Conservation (phyloP, 1,140 invertebrate genomes). For the Frieseomelitta varia region DNA sequence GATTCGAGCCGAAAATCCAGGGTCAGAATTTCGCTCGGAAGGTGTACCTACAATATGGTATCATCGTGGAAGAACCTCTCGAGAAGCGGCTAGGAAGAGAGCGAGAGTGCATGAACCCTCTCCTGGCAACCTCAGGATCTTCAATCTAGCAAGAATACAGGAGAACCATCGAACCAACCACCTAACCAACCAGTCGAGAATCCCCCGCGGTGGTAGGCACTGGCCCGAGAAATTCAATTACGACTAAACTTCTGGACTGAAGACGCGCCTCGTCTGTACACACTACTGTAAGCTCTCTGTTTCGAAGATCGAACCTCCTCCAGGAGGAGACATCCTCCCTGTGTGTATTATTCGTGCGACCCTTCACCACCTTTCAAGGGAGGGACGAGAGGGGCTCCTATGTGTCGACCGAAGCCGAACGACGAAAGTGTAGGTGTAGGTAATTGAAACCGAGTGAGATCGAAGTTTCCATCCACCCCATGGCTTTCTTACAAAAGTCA, state of each 20-base stretch:
- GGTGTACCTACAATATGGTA: conserved; percentile 16
- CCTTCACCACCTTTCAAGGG: conserved; percentile 19
- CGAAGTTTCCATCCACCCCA: conserved; percentile 25
- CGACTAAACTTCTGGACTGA: conserved; percentile 79
- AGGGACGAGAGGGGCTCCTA: background rate
- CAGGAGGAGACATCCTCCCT: conserved; percentile 68
- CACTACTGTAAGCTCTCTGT: conserved; percentile 76
- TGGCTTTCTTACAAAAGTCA: too few relatives aligned
- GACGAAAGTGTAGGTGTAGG: conserved; percentile 17
- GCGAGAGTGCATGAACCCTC: conserved; percentile 56
- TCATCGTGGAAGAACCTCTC: conserved; percentile 40
- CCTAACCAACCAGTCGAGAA: conserved; percentile 68
- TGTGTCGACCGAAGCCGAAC: conserved; percentile 1
- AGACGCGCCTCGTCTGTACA: conserved; percentile 72
- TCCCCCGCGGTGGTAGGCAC: conserved; percentile 76
- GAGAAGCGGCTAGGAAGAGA: conserved; percentile 5
- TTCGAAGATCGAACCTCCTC: conserved; percentile 75
- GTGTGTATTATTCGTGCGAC: conserved; percentile 33
- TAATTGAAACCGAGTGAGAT: conserved; percentile 45
- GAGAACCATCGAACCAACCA: conserved; percentile 37
- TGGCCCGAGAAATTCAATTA: conserved; percentile 81
- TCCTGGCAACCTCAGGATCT: conserved; percentile 57
- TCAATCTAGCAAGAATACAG: conserved; percentile 49
- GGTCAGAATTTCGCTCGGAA: background rate
- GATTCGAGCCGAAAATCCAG: background rate